phyloP scores from a whole-genome alignment of 2,888 invertebrate species.

The Troglohyphantes excavatus region DNA sequence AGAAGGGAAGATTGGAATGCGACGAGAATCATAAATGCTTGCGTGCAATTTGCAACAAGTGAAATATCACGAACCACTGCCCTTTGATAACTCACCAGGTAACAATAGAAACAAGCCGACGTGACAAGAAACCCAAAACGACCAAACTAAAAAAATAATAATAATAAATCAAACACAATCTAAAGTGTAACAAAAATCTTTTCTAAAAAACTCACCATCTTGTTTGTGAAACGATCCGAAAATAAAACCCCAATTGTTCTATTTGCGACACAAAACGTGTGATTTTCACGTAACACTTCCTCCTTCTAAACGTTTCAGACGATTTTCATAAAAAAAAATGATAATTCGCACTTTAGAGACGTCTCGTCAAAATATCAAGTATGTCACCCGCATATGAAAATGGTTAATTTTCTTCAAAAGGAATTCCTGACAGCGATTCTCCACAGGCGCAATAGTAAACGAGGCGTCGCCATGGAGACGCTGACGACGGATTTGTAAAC shows the following conservation, averaged over 20 bases:
- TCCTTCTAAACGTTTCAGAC: constrained; percentile 16
- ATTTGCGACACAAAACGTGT: background rate
- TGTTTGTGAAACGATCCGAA: background rate
- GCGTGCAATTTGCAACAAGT: no score
- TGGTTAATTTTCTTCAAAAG: constrained; percentile 14
- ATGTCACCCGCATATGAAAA: constrained; percentile 31
- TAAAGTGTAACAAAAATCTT: background rate
- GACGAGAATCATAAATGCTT: no score
- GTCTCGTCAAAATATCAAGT: constrained; percentile 11
- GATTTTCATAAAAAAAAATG: constrained; percentile 7
- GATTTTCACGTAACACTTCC: constrained; percentile 17
- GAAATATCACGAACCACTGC: no score
- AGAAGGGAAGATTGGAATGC: no score
- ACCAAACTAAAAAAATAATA: no score
- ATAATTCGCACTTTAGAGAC: background rate
- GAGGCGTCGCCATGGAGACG: constrained; percentile 43
- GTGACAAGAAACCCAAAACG: no score
- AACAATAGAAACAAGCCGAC: no score
- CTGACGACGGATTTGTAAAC: constrained; percentile 27
- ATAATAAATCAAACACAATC: background rate
- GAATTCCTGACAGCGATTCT: background rate
- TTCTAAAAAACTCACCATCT: constrained; percentile 30
- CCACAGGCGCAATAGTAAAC: constrained; percentile 2
- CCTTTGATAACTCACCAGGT: no score
- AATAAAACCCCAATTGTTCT: background rate